Evolutionary conservation across 1,140 invertebrate genomes (phyloP).

Genomic region (Melitaea cinxia): DNA sequence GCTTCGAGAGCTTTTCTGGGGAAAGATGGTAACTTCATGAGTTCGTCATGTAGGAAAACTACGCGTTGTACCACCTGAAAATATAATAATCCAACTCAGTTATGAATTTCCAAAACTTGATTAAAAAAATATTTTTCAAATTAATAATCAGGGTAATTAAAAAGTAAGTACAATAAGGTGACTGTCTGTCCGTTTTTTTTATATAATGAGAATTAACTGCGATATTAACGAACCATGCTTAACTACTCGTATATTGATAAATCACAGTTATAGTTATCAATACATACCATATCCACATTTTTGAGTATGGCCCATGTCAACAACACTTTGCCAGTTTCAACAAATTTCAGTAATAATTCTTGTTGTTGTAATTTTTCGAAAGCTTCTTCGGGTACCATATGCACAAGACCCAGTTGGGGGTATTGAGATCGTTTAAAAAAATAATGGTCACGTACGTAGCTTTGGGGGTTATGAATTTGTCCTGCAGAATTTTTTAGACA

Average conservation of each 20-base stretch:
- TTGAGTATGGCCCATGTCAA: conserved; percentile 95
- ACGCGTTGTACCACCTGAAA: conserved; percentile 94
- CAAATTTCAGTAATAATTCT: conserved; percentile 96
- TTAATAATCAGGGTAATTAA: too few relatives aligned
- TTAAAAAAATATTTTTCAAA: too few relatives aligned
- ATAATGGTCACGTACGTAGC: conserved; percentile 98
- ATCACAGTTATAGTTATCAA: background rate
- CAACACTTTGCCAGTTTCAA: conserved; percentile 97
- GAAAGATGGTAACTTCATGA: conserved; percentile 99
- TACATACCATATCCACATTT: conserved; percentile 91
- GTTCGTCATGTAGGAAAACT: conserved; percentile 99
- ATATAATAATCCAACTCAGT: too few relatives aligned
- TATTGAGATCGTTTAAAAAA: conserved; percentile 99
- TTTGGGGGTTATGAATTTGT: conserved; percentile 96
- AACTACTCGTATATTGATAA: too few relatives aligned
- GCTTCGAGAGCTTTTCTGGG: conserved; percentile 98
- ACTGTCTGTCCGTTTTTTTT: background rate
- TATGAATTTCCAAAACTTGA: too few relatives aligned
- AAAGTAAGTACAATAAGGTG: too few relatives aligned
- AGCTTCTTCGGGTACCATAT: conserved; percentile 96
- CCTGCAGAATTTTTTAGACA: conserved; percentile 80
- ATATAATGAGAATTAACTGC: too few relatives aligned
- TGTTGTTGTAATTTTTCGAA: conserved; percentile 95
- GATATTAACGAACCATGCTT: too few relatives aligned
- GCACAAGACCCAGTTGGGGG: conserved; percentile 96